Evolutionary conservation across 2,888 invertebrate genomes (phyloP), one percentile per base, ranked within the genome.

Genomic region (Pseudococcus jackbeardsleyi): DNA sequence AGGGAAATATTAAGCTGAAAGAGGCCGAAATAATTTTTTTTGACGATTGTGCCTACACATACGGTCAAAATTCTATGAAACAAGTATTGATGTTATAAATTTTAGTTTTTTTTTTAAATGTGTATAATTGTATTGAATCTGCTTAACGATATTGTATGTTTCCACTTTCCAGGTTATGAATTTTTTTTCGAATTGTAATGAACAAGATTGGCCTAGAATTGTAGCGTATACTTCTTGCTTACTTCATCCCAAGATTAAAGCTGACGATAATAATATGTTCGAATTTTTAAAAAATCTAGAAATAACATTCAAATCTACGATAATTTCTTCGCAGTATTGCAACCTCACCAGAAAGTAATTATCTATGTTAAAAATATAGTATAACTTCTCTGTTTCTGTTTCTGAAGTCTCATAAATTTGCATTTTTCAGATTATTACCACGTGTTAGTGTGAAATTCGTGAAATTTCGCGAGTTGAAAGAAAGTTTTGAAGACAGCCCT

Each of bases 261-360:
- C 79, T 9, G 79, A 82, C 19, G 79, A 77, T 39, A 77, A 42
- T 33, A 22, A 26, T 8, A 46, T 87, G 42, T 88, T 79, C 19
- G 77, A 82, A n/a, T 82, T n/a, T 54, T 82, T 88, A 6, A 82
- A 82, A 50, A 46, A 82, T 5, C 22, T 88, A 79, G 88, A 88
- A 54, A 88, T 79, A 4, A 54, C 54, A 15, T 82, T 88, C 54
- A 79, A 82, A 11, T 88, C 88, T 0, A 33, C 88, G 3, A 50
- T 88, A 2, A 59, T 88, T 15, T 77, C 59, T 9, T 88, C 88
- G 4, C 50, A 33, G 17, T 54, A 77, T 19, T 88, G 88, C 79
- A 54, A 42, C 48, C 17, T 77, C 9, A 39, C 77, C 9, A 82
- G 59, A 82, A 88, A 88, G 88, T 88, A n/a, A 8, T n/a, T 77